Evolutionary conservation across 2,113 vertebrate genomes (phyloP), one percentile per base, ranked within the genome.

Genomic region (Tretioscincus oriximinensis): DNA sequence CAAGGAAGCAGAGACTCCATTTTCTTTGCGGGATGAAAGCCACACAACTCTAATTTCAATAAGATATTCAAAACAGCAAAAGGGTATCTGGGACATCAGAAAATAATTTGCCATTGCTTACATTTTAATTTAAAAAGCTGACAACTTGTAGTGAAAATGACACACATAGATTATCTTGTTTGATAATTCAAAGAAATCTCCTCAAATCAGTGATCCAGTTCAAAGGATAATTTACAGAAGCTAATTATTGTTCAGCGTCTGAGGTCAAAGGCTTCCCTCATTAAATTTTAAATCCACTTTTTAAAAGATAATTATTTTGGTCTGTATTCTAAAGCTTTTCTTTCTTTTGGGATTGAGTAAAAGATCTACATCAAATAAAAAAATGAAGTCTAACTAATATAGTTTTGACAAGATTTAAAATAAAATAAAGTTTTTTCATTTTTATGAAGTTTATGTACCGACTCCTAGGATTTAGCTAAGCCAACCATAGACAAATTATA

Each of bases 21-120:
- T 29, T 29, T 47, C 22, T 35, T 18, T 28, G 45, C 18, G 63
- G 31, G 26, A 54, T 6, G 29, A 54, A 58, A n/a, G 31, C 49
- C 22, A 21, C 72, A 81, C 18, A 78, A 9, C 45, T n/a, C 65
- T 73, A 81, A 54, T 26, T 22, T 76, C 80, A 92, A 81, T 80
- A 80, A 24, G 35, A 21, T 61, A 29, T 84, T 83, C 54, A 58
- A 12, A 58, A 18, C 54, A 58, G 18, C 54, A 58, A 58, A 14
- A 58, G 67, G 14, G 79, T 54, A 16, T 6, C 9, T 29, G 41
- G 9, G 80, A 29, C 28, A 75, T 7, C 81, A 47, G 51, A 73
- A 85, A 76, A 84, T 31, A 2, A 51, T 1, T 58, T 65, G n/a
- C 61, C 67, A 22, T 21, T 28, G 73, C n/a, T 73, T 77, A 69